phyloP scores from a whole-genome alignment of 2,113 vertebrate species.

The Colius striatus region DNA sequence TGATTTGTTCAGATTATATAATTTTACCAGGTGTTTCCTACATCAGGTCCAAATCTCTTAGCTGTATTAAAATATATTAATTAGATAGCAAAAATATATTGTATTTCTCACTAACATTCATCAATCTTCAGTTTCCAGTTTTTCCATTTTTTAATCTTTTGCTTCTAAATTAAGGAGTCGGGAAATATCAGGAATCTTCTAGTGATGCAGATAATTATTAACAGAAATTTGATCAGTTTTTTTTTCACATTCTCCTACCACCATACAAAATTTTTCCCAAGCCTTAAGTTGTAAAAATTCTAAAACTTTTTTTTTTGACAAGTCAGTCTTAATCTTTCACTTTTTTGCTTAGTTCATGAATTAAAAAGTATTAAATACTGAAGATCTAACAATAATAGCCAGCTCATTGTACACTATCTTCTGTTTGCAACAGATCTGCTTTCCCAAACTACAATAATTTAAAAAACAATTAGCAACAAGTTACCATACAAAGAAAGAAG shows the following conservation, averaged over 20 bases:
- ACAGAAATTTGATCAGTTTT: neutral
- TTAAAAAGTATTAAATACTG: conserved; percentile 30
- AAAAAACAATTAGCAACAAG: neutral
- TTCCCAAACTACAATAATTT: neutral
- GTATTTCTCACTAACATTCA: neutral
- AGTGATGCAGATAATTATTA: neutral
- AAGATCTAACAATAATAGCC: neutral
- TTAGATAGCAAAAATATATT: neutral
- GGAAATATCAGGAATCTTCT: neutral
- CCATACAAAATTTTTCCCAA: neutral
- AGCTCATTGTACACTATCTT: neutral
- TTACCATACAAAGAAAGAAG: neutral
- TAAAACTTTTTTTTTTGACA: neutral
- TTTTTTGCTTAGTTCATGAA: conserved; percentile 10
- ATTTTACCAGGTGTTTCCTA: neutral
- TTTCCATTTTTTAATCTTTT: neutral
- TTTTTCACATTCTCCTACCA: neutral
- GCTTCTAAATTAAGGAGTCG: neutral
- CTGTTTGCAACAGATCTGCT: neutral
- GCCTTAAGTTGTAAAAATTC: neutral
- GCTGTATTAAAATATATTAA: neutral
- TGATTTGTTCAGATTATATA: neutral
- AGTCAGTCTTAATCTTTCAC: neutral
- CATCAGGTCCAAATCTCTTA: neutral
- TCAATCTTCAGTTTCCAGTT: neutral